Conservation (phyloP, 2,888 invertebrate genomes). For the Lithophane semibrunnea region DNA sequence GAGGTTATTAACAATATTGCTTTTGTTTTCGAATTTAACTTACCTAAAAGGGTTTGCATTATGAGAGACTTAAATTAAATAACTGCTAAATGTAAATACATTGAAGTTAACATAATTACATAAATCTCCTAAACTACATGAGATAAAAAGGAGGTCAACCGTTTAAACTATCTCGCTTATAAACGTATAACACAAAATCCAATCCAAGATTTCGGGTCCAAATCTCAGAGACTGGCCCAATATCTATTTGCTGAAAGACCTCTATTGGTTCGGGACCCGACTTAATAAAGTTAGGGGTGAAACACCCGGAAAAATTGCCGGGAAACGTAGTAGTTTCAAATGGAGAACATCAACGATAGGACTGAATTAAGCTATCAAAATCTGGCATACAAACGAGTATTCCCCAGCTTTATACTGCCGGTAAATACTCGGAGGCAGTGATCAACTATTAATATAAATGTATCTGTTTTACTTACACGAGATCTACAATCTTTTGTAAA, state of each 20-base stretch:
- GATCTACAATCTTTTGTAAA: neutral
- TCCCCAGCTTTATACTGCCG: neutral
- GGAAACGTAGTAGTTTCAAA: slow-evolving; percentile 54
- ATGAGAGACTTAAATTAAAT: no score
- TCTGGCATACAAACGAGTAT: slow-evolving; percentile 13
- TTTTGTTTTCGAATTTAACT: slow-evolving; percentile 1
- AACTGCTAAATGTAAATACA: neutral
- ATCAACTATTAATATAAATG: neutral
- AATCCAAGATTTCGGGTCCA: slow-evolving; percentile 50
- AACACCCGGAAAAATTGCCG: slow-evolving; percentile 59
- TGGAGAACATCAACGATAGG: slow-evolving; percentile 46
- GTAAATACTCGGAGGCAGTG: neutral
- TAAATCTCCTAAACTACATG: no score
- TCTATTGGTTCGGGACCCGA: slow-evolving; percentile 61
- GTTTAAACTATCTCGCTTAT: slow-evolving; percentile 23
- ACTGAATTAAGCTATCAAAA: slow-evolving; percentile 61
- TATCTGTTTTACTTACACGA: neutral
- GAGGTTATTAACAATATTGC: slow-evolving; percentile 16
- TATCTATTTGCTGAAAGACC: slow-evolving; percentile 62
- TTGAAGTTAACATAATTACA: neutral
- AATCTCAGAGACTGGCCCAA: slow-evolving; percentile 48
- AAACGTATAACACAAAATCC: slow-evolving; percentile 49
- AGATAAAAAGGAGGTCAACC: slow-evolving; percentile 4
- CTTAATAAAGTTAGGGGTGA: slow-evolving; percentile 64
- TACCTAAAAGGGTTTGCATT: neutral